Conservation (phyloP, 92 coral and sea anemone species). For the Umimayanthus kanabou region DNA sequence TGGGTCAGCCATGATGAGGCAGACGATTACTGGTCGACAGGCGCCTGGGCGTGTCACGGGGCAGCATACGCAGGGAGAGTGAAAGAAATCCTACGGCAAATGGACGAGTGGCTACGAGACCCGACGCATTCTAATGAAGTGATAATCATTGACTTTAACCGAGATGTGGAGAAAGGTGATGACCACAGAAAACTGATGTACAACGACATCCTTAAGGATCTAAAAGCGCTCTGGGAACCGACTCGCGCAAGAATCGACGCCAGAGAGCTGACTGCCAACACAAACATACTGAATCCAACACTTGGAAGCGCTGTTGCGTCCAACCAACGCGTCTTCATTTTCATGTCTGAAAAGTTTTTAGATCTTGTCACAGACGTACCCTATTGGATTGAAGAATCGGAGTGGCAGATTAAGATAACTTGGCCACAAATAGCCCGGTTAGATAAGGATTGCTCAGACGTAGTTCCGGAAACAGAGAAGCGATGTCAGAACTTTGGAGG, state of each 20-base stretch:
- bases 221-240: constrained; percentile 54
- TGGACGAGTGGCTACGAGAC: constrained; percentile 58
- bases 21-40: constrained; percentile 42
- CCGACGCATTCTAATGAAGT: constrained; percentile 56
- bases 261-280: constrained; percentile 42
- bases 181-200: constrained; percentile 37
- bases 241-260: constrained; percentile 13
- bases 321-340: constrained; percentile 60
- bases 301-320: constrained; percentile 48
- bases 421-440: constrained; percentile 42
- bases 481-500: constrained; percentile 23
- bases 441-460: constrained; percentile 45
- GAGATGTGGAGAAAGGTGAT: constrained; percentile 44
- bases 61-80: constrained; percentile 62
- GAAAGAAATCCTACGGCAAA: constrained; percentile 46
- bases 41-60: constrained; percentile 55
- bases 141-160: constrained; percentile 55
- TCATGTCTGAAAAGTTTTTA: constrained; percentile 44
- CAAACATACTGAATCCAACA: constrained; percentile 41
- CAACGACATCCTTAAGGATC: constrained; percentile 32
- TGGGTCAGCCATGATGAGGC: constrained; percentile 28
- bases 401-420: constrained; percentile 47
- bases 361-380: not conserved
- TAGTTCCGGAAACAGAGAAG: constrained; percentile 39
- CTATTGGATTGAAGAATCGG: constrained; percentile 44